Evolutionary conservation across 2,888 invertebrate species (phyloP), one percentile per base, ranked within the genome.

Genomic region (Rhyacophila evoluta): DNA sequence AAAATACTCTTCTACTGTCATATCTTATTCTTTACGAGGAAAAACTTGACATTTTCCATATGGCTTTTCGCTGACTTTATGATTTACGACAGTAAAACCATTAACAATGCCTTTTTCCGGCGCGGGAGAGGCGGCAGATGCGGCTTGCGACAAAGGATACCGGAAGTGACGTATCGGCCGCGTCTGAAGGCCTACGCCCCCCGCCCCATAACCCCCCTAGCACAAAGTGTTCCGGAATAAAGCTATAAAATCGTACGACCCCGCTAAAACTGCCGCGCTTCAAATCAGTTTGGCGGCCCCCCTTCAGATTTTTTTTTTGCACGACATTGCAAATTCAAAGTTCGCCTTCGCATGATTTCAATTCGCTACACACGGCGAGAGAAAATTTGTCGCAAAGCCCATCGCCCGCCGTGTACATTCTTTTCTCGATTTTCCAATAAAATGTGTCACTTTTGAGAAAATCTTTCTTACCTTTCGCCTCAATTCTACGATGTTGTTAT

Each of bases 201-300:
- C 38, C 8, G 27, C 19, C n/a, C 39, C 72, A 27, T 39, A 33
- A 37, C 39, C 72, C 72, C 55, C 72, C 72, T 36, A 25, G 33
- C 39, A 27, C 25, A 70, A 70, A 67, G 76, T 27, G 70, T 19
- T 70, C 69, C 78, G 70, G 73, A 78, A 78, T 74, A 76, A 41
- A 81, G 78, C 74, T 72, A 76, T 81, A 81, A 79, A 79, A 79
- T 70, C 41, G 74, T 76, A 75, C 72, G 69, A 71, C 77, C 67
- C 39, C 72, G 75, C 39, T 39, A 72, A 77, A 77, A 77, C 72
- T 77, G 77, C 72, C 81, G 55, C 73, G 69, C 72, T 37, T 39
- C 27, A 76, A 79, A 81, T 81, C 81, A 81, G 79, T 81, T 81
- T 79, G 41, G 67, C 72, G 28, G 6, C 29, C 2, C 55, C 55